Conservation (phyloP, 2,113 vertebrate genomes). For the Pelecanoides urinatrix region DNA sequence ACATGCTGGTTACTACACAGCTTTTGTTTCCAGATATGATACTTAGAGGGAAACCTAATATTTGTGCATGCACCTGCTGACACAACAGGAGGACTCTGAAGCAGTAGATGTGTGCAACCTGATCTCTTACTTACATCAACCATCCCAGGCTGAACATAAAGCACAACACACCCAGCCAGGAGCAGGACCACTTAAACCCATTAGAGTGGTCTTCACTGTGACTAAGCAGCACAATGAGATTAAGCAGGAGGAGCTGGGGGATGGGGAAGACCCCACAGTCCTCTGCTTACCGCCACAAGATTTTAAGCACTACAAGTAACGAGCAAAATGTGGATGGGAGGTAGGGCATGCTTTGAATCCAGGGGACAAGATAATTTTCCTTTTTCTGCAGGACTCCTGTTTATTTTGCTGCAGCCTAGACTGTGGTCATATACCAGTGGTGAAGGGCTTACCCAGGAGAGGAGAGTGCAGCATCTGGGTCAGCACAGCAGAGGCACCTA, state of each 20-base stretch:
- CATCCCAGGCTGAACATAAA: neutral
- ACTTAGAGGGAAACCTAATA: neutral
- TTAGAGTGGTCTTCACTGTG: slow-evolving; percentile 21
- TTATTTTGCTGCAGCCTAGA: neutral
- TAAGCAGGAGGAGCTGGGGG: neutral
- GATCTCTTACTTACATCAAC: neutral
- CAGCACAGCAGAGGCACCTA: neutral
- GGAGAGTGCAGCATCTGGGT: neutral
- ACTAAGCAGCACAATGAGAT: slow-evolving; percentile 56
- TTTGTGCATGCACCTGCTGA: neutral
- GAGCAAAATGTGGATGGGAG: neutral
- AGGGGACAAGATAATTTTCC: neutral
- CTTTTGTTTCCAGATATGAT: neutral
- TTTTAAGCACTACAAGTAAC: neutral
- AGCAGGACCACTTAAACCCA: slow-evolving; percentile 18
- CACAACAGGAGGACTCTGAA: neutral
- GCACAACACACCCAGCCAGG: neutral
- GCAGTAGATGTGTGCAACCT: neutral
- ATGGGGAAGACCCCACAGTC: neutral
- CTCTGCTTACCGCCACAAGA: neutral
- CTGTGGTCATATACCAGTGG: neutral
- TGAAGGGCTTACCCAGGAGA: neutral
- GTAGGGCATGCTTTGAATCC: neutral
- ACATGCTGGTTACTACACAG: neutral
- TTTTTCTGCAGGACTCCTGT: neutral